phyloP scores from a whole-genome alignment of 92 coral and sea anemone genomes.

The Epizoanthus fatuus region DNA sequence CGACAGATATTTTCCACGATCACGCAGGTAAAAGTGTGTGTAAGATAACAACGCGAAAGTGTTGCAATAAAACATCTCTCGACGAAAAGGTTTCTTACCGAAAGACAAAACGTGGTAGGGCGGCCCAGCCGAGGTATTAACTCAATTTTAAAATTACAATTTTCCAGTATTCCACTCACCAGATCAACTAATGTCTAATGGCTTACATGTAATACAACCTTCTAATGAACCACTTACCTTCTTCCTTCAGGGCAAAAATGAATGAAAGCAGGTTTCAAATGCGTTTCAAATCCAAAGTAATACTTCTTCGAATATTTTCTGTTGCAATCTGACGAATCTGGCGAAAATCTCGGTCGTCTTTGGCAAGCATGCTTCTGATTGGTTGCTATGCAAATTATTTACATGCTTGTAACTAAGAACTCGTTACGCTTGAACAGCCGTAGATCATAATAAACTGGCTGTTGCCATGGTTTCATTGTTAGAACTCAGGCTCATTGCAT shows the following conservation, averaged over 20 bases:
- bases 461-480: constrained; percentile 11
- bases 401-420: constrained; percentile 21
- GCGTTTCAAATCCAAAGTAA: neutral
- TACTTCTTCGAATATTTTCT: neutral
- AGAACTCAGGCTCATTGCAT: constrained; percentile 23
- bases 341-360: neutral
- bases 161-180: neutral
- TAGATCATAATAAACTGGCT: neutral
- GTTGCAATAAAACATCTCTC: too few relatives aligned
- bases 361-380: constrained; percentile 15
- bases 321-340: neutral
- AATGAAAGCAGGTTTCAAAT: neutral
- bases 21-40: too few relatives aligned
- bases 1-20: too few relatives aligned
- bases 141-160: neutral
- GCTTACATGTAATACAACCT: neutral
- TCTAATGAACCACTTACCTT: constrained; percentile 8
- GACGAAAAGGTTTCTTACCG: too few relatives aligned
- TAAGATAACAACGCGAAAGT: too few relatives aligned
- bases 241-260: neutral
- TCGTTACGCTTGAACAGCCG: constrained; percentile 19
- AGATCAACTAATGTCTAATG: too few relatives aligned
- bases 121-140: neutral
- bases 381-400: constrained; percentile 41
- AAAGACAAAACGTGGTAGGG: too few relatives aligned